Evolutionary conservation across 2,797 vertebrate species (phyloP).

Genomic region (Thaleichthys pacificus): DNA sequence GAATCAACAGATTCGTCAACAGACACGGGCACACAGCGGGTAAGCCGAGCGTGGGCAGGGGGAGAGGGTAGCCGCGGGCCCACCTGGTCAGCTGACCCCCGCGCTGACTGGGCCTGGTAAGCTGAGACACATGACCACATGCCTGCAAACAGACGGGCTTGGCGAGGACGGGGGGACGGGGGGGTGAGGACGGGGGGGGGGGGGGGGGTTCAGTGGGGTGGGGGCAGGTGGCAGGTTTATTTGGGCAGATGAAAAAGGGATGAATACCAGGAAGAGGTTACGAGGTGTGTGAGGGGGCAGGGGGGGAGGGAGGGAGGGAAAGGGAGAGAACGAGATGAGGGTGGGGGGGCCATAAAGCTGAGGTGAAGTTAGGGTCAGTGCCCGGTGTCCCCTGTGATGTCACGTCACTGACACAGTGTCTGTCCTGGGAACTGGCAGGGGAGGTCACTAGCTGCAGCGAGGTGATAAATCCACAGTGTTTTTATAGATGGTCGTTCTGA

Average conservation of each 20-base stretch:
- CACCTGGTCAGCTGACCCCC: slow-evolving; percentile 43
- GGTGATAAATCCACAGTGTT: slow-evolving; percentile 70
- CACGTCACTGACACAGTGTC: slow-evolving; percentile 60
- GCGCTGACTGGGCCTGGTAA: slow-evolving; percentile 43
- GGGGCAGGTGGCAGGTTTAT: slow-evolving; percentile 71
- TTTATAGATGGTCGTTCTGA: slow-evolving; percentile 65
- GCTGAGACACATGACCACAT: slow-evolving; percentile 48
- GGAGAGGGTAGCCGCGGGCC: not conserved
- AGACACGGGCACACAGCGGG: not conserved
- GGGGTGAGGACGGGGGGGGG: not conserved
- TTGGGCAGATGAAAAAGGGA: slow-evolving; percentile 73
- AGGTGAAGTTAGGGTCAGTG: slow-evolving; percentile 78
- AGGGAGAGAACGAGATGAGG: slow-evolving; percentile 4
- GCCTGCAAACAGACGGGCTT: not conserved
- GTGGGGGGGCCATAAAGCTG: slow-evolving; percentile 65
- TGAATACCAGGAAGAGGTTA: slow-evolving; percentile 75
- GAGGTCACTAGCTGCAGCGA: slow-evolving; percentile 69
- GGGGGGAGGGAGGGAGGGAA: slow-evolving; percentile 11
- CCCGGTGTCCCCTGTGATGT: slow-evolving; percentile 72
- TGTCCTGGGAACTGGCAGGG: slow-evolving; percentile 58
- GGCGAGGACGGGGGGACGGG: not conserved
- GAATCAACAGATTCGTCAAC: too few relatives aligned
- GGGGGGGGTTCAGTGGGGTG: slow-evolving; percentile 20
- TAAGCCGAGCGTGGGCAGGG: too few relatives aligned
- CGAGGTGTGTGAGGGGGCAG: slow-evolving; percentile 62